A percentile compares a stretch with the other conserved stretches of the same genome.
Conservation (phyloP, 2,888 invertebrate species). For the Abrostola triplasia region DNA sequence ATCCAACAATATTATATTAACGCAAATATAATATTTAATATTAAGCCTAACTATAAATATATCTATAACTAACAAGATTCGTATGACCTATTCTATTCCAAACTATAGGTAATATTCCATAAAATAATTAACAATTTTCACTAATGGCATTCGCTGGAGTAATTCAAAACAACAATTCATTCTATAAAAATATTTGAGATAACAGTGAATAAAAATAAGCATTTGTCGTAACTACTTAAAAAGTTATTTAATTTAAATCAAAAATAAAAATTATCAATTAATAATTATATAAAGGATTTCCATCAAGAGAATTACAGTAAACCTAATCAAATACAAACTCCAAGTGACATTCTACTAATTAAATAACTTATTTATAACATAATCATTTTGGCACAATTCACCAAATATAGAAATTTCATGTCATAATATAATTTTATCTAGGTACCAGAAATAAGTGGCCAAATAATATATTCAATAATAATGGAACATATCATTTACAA, state of each 20-base stretch:
- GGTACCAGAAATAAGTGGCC: neutral
- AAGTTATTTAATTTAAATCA: constrained; percentile 36
- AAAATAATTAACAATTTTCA: constrained; percentile 64
- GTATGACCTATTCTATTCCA: constrained; percentile 35
- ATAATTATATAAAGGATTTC: constrained; percentile 31
- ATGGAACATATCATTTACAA: neutral
- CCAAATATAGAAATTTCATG: constrained; percentile 63
- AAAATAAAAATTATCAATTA: constrained; percentile 42
- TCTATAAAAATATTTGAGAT: constrained; percentile 59
- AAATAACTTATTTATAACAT: constrained; percentile 59
- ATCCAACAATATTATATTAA: constrained; percentile 79
- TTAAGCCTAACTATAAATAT: constrained; percentile 64
- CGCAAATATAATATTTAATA: constrained; percentile 64
- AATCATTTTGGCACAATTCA: constrained; percentile 76
- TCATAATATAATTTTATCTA: constrained; percentile 28
- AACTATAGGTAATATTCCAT: constrained; percentile 45
- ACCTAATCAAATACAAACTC: constrained; percentile 57
- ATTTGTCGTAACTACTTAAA: constrained; percentile 42
- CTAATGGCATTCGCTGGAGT: constrained; percentile 78
- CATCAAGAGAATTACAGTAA: constrained; percentile 58
- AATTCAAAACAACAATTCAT: constrained; percentile 56
- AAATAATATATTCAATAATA: constrained; percentile 1
- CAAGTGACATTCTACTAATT: constrained; percentile 56
- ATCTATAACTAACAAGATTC: constrained; percentile 56
- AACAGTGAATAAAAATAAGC: constrained; percentile 54